Percentiles rank a stretch among this genome's conserved stretches.
phyloP scores from a whole-genome alignment of 2,888 invertebrate species.

The Rhorus exstirpatorius region DNA sequence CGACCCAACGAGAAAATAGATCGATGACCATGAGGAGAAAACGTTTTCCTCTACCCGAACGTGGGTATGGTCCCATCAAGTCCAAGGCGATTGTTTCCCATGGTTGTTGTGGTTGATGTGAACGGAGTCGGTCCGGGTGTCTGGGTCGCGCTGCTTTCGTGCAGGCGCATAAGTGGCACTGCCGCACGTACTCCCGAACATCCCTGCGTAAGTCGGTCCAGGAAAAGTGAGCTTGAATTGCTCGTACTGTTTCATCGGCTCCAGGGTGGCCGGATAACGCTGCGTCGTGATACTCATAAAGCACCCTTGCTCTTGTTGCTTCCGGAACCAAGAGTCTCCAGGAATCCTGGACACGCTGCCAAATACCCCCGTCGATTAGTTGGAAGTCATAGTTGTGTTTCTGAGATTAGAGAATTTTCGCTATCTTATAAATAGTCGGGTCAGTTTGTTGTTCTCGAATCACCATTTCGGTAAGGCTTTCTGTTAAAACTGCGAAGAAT shows the following conservation, averaged over 20 bases:
- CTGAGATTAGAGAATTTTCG: no score
- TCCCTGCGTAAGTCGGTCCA: constrained; percentile 54
- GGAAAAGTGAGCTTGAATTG: constrained; percentile 40
- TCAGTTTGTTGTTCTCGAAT: not conserved
- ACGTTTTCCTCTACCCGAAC: constrained; percentile 29
- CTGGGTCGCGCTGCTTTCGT: not conserved
- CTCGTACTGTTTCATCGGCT: constrained; percentile 66
- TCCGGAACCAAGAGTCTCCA: constrained; percentile 2
- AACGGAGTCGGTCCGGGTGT: not conserved
- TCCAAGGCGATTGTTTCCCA: constrained; percentile 30
- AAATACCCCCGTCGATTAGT: no score
- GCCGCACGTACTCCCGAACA: constrained; percentile 54
- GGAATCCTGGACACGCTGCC: not conserved
- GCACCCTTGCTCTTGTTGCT: not conserved
- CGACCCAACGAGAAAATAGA: constrained; percentile 71
- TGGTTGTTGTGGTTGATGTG: not conserved
- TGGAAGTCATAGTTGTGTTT: no score
- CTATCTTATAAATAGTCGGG: no score
- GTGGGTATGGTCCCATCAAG: constrained; percentile 60
- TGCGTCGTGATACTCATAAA: constrained; percentile 57
- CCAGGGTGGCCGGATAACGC: constrained; percentile 73
- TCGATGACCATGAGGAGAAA: constrained; percentile 69
- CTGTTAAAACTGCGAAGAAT: no score
- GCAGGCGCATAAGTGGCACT: not conserved
- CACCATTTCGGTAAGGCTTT: not conserved